Conservation (phyloP, 37 sponge, comb jelly and placozoan species). For the Chondrosia reniformis region DNA sequence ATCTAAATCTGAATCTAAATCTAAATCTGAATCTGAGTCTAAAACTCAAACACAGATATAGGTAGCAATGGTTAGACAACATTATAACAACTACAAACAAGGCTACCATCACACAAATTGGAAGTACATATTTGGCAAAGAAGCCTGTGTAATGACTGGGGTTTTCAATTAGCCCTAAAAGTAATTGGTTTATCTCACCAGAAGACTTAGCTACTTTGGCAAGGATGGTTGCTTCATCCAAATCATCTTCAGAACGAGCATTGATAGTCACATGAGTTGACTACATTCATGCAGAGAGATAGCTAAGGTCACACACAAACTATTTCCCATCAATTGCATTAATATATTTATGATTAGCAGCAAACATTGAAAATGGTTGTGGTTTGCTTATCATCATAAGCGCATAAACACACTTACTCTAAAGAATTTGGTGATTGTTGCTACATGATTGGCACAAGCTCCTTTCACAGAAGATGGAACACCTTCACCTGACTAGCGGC, state of each 20-base stretch:
- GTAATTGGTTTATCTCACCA: too few relatives aligned
- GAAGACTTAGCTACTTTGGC: constrained; percentile 88
- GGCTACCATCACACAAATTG: too few relatives aligned
- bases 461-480: constrained; percentile 77
- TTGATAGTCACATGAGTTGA: constrained; percentile 79
- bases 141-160: too few relatives aligned
- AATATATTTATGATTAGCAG: neutral
- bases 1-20: too few relatives aligned
- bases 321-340: neutral
- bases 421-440: constrained; percentile 69
- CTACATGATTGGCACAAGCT: constrained; percentile 66
- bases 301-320: neutral
- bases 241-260: constrained; percentile 82
- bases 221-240: constrained; percentile 64
- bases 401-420: constrained; percentile 56
- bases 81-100: too few relatives aligned
- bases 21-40: too few relatives aligned
- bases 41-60: too few relatives aligned
- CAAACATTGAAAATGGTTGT: too few relatives aligned
- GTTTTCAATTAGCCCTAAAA: too few relatives aligned
- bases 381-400: too few relatives aligned
- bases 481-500: constrained; percentile 68
- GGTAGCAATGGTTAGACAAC: too few relatives aligned
- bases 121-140: too few relatives aligned
- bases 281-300: neutral